These are phyloP conservation scores for Burhinus bistriatus DNA, from an alignment of 2,113 vertebrate species.

Conservation along the genomic window DNA sequence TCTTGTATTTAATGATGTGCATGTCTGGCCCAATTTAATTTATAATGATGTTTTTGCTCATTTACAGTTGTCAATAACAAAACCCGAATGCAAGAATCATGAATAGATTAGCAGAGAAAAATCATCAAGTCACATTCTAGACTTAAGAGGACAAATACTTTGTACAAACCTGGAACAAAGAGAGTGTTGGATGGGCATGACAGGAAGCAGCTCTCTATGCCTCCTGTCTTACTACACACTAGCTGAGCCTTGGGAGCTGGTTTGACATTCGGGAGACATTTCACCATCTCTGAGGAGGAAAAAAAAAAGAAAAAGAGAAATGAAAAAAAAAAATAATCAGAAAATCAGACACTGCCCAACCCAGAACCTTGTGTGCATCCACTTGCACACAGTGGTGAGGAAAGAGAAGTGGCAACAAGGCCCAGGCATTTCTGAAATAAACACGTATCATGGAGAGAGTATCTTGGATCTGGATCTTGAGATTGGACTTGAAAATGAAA, in stretches of 20 bases:
- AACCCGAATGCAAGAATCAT: not conserved
- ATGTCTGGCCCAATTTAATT: not conserved
- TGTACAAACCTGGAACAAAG: slow-evolving; percentile 85
- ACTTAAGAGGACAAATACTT: not conserved
- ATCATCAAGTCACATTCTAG: not conserved
- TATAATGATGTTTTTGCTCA: not conserved
- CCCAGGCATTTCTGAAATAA: not conserved
- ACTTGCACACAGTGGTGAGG: not conserved
- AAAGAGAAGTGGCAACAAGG: not conserved
- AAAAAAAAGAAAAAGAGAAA: not conserved
- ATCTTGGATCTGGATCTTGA: not conserved
- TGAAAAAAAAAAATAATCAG: not conserved
- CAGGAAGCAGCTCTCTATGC: slow-evolving; percentile 87
- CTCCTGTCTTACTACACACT: slow-evolving; percentile 82
- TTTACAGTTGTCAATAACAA: not conserved
- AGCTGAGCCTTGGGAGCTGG: slow-evolving; percentile 81
- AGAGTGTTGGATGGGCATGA: slow-evolving; percentile 88
- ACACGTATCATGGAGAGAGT: not conserved
- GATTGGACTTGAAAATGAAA: not conserved
- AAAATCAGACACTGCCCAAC: not conserved
- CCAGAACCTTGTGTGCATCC: not conserved
- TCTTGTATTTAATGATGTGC: not conserved
- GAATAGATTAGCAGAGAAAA: not conserved
- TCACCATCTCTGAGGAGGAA: slow-evolving; percentile 83
- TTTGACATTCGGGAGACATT: slow-evolving; percentile 84